A percentile compares a stretch with the other conserved stretches of the same genome.
These are phyloP conservation scores for Trissolcus japonicus DNA, from an alignment of 2,888 invertebrate species.

Conservation along the genomic window DNA sequence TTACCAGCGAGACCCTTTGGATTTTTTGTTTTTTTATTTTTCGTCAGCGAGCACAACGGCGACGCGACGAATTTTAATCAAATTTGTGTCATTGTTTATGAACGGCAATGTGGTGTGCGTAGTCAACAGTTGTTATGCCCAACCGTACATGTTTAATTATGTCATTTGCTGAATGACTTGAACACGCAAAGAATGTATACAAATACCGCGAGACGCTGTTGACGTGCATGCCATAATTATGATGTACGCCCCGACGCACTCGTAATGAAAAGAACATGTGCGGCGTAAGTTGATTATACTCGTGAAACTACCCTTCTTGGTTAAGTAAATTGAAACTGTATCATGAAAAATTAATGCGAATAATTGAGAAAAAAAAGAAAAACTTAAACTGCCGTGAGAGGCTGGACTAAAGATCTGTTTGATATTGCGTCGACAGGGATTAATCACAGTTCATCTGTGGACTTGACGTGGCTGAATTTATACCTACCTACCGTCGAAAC, in stretches of 20 bases:
- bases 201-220: conserved; percentile 34
- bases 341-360: conserved; percentile 36
- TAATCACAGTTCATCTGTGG: conserved; percentile 26
- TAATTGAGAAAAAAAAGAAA: conserved; percentile 18
- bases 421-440: conserved; percentile 13
- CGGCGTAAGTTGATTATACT: conserved; percentile 41
- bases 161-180: conserved; percentile 43
- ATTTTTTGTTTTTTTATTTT: background rate
- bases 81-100: conserved; percentile 12
- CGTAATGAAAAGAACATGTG: conserved; percentile 52
- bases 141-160: conserved; percentile 38
- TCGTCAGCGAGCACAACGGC: background rate
- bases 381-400: conserved; percentile 1
- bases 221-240: conserved; percentile 38
- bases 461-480: conserved; percentile 17
- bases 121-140: conserved; percentile 27
- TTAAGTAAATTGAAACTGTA: conserved; percentile 29
- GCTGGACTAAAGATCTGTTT: background rate
- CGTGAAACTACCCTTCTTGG: conserved; percentile 22
- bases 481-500: background rate
- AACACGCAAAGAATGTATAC: conserved; percentile 37
- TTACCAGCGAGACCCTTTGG: background rate
- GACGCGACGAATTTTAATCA: conserved; percentile 3
- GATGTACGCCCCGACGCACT: conserved; percentile 35
- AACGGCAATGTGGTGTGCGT: conserved; percentile 11